Percentiles rank a stretch among this genome's conserved stretches.
Conservation (phyloP, 2,797 vertebrate species). For the Gobio occitaniae region DNA sequence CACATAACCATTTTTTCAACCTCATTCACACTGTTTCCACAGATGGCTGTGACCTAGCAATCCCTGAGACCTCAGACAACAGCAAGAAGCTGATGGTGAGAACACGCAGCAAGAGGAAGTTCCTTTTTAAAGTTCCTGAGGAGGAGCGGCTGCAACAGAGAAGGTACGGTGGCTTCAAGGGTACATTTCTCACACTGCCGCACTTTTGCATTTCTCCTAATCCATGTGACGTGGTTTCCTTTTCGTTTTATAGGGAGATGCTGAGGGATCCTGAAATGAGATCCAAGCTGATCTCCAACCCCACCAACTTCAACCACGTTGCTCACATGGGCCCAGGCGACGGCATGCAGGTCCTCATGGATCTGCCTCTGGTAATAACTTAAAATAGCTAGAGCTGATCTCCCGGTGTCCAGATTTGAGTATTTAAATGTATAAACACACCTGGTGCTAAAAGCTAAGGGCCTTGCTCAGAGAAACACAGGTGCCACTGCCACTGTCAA, state of each 20-base stretch:
- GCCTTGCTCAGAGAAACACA: not conserved
- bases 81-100: slow-evolving; percentile 96
- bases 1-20: not conserved
- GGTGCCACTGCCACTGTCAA: not conserved
- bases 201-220: not conserved
- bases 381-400: not conserved
- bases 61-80: slow-evolving; percentile 91
- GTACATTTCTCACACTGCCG: not conserved
- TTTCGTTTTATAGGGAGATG: slow-evolving; percentile 86
- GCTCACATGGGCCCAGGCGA: slow-evolving; percentile 99
- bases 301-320: slow-evolving; percentile 98
- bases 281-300: slow-evolving; percentile 96
- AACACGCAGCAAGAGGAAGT: slow-evolving; percentile 95
- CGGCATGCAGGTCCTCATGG: slow-evolving; percentile 98
- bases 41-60: slow-evolving; percentile 84
- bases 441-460: not conserved
- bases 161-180: slow-evolving; percentile 61
- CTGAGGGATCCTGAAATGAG: slow-evolving; percentile 92
- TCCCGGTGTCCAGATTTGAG: not conserved
- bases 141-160: slow-evolving; percentile 85
- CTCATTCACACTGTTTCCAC: slow-evolving; percentile 23
- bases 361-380: slow-evolving; percentile 92
- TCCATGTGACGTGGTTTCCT: not conserved
- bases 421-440: not conserved
- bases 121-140: slow-evolving; percentile 95